Base-by-base conservation (phyloP, 2,888 invertebrate genomes). In the Hypomecis punctinalis region DNA sequence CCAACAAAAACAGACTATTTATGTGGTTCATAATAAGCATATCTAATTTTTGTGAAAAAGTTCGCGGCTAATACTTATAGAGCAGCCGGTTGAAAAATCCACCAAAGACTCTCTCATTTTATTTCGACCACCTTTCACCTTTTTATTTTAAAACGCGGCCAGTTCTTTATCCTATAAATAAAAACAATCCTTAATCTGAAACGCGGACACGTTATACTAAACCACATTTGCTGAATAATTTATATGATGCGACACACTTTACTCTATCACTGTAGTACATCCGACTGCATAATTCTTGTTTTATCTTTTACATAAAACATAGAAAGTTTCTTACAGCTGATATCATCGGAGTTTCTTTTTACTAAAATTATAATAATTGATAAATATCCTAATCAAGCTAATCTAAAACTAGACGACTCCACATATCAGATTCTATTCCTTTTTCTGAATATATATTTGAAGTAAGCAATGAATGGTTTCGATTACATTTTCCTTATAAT, bases 201-300 rank as follows among this genome's bases (percentile, higher is more conserved):
- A 35, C 52, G 53, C 48, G 42, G 37, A 53, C 61, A 63, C 58
- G 61, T 61, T 60, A 59, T 42, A 68, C 46, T 64, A 49, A 66
- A 57, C 61, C 61, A 61, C 57, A 49, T 58, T 59, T 36, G n/a
- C 23, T 67, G 60, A 67, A 72, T 66, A 57, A 70, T 67, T 56
- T 66, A 65, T 61, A 37, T 48, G 36, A 62, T 54, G 56, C 48
- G 60, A 67, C 66, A 65, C 61, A 63, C 62, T 70, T 72, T 60
- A 68, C 59, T 66, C 56, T 61, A 56, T 58, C 53, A 37, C 10
- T 40, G 36, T 5, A 33, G 64, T 55, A 64, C 54, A 51, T 9
- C 10, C 47, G 11, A 58, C 23, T 42, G 39, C 58, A 57, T 11
- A 56, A 60, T 35, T 37, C 8, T 51, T 47, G 45, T 5, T 39